These are phyloP conservation scores for Drosophila macrospina DNA, from an alignment of 2,888 invertebrate species.

Conservation along the genomic window DNA sequence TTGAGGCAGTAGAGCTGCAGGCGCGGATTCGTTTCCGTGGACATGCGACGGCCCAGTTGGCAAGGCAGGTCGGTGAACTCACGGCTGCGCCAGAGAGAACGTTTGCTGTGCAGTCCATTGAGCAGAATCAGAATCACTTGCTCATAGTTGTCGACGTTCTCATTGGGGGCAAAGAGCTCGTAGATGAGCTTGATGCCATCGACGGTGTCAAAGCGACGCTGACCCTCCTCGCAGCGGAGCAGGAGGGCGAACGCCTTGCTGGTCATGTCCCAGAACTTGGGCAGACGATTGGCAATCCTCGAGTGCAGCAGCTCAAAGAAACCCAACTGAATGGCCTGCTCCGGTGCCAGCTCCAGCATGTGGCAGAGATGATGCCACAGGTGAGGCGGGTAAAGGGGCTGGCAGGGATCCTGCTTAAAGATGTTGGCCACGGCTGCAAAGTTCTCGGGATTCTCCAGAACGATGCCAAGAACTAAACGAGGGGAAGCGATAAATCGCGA, in stretches of 20 bases:
- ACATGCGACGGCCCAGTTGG: constrained; percentile 66
- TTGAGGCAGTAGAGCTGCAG: constrained; percentile 81
- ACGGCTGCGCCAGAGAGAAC: constrained; percentile 78
- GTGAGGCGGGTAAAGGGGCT: constrained; percentile 55
- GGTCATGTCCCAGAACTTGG: constrained; percentile 67
- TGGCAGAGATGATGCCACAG: constrained; percentile 80
- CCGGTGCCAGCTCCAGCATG: constrained; percentile 75
- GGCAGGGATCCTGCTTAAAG: constrained; percentile 61
- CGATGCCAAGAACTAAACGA: constrained; percentile 20
- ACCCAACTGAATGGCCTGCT: constrained; percentile 72
- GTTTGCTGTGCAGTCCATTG: constrained; percentile 76
- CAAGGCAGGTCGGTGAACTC: constrained; percentile 78
- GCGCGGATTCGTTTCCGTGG: constrained; percentile 46
- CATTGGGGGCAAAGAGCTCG: constrained; percentile 52
- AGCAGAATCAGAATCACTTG: constrained; percentile 71
- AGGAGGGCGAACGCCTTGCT: constrained; percentile 83
- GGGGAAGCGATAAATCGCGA: no score
- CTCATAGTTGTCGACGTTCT: constrained; percentile 61
- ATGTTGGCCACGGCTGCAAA: constrained; percentile 54
- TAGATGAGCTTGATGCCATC: constrained; percentile 77
- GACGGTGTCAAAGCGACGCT: constrained; percentile 67
- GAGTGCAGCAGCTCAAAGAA: constrained; percentile 79
- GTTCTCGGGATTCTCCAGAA: constrained; percentile 55
- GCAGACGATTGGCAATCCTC: constrained; percentile 60
- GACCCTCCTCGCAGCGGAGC: constrained; percentile 79